Evolutionary conservation across 2,797 vertebrate species (phyloP).

Genomic region (Acanthopagrus latus): DNA sequence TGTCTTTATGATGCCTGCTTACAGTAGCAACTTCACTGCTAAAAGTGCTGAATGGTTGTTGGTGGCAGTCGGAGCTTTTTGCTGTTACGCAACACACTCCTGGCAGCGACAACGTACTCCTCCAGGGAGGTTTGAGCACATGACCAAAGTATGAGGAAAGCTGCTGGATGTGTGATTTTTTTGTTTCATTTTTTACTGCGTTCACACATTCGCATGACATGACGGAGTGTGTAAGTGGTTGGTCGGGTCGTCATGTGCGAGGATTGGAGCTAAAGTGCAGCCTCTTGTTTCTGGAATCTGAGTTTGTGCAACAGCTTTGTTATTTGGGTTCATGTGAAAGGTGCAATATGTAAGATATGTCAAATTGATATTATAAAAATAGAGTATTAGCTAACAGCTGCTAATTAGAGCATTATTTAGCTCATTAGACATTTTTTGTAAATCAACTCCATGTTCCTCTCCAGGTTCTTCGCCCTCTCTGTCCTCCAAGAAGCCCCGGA

Average conservation of each 20-base stretch:
- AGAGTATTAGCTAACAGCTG: too few species aligned
- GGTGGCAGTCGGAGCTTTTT: not conserved
- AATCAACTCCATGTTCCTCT: not conserved
- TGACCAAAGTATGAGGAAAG: slow-evolving; percentile 51
- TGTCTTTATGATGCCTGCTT: not conserved
- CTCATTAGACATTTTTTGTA: too few species aligned
- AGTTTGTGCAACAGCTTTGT: too few species aligned
- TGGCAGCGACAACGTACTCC: slow-evolving; percentile 21
- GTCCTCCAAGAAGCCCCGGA: slow-evolving; percentile 90
- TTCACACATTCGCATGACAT: slow-evolving; percentile 4
- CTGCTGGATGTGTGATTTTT: slow-evolving; percentile 18
- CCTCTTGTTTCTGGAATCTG: too few species aligned
- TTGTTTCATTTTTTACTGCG: not conserved
- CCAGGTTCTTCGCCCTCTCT: slow-evolving; percentile 79
- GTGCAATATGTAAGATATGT: too few species aligned
- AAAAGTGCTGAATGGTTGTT: slow-evolving; percentile 19
- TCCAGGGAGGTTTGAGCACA: slow-evolving; percentile 39
- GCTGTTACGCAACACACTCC: slow-evolving; percentile 49
- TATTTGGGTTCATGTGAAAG: too few species aligned
- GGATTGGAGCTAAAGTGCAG: not conserved
- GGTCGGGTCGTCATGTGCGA: not conserved
- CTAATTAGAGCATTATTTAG: too few species aligned
- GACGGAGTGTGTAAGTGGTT: not conserved
- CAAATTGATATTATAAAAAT: too few species aligned
- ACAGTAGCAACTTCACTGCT: too few species aligned